Evolutionary conservation across 2,113 vertebrate species (phyloP), one percentile per base, ranked within the genome.

Genomic region (Eudorcas thomsonii): DNA sequence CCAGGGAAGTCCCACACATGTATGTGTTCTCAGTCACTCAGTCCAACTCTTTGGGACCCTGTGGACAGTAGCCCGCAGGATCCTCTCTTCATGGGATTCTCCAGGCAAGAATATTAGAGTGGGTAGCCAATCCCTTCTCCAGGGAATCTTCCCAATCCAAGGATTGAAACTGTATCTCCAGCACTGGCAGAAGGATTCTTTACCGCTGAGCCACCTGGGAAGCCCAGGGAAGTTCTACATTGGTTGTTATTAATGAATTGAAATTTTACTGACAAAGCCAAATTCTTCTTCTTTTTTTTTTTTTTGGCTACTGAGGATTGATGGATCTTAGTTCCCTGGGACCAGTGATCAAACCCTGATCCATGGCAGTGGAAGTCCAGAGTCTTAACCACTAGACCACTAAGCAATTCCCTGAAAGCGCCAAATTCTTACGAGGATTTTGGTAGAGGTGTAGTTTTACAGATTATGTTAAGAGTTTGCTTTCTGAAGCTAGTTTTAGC

Each of bases 401-500:
- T 50, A 52, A 50, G 16, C 16, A 52, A 81, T n/a, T 12, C 78
- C 48, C 78, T 71, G 17, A 67, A 74, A 94, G 92, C 81, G 25
- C n/a, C 30, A 95, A 60, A 64, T 86, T 28, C 30, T 60, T 93
- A 25, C 5, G 12, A 94, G n/a, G 23, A 30, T 77, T 48, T 93
- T 89, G 74, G 21, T 36, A 71, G 80, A 92, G 30, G 30, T 91
- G 14, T 48, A 94, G 26, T 94, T 95, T 88, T 88, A 77, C 82
- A 91, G 55, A 48, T 96, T 55, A 50, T 26, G 19, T 50, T 83
- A 26, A 43, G 30, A 21, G 25, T 55, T 60, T 10, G 43, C 55
- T 88, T 96, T 94, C 82, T 94, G 82, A 84, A 85, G 36, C 48
- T 43, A 89, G n/a, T 71, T 95, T 94, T 88, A 60, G 39, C 39